phyloP scores from a whole-genome alignment of 2,113 vertebrate species.

The Ptilonorhynchus violaceus region DNA sequence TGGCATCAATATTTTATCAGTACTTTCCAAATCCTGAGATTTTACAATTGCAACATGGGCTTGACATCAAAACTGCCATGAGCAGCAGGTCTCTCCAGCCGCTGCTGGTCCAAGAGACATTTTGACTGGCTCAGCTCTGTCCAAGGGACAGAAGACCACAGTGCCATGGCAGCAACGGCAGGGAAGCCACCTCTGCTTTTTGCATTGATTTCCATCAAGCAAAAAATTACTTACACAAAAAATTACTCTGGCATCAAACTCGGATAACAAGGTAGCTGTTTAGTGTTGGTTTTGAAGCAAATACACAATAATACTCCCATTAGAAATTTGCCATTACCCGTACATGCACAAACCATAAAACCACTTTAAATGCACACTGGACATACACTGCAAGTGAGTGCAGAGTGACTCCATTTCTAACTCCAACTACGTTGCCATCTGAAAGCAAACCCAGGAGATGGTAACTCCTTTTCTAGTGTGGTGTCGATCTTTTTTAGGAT shows the following conservation, averaged over 20 bases:
- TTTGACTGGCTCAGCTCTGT: background rate
- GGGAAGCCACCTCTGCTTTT: background rate
- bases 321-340: background rate
- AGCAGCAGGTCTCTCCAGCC: background rate
- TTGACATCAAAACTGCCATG: background rate
- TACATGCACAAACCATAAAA: background rate
- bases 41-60: background rate
- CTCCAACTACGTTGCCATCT: rapidly evolving
- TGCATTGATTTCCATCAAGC: background rate
- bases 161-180: background rate
- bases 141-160: background rate
- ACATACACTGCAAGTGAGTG: background rate
- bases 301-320: rapidly evolving
- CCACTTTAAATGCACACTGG: background rate
- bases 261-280: background rate
- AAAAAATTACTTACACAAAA: background rate
- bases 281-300: background rate
- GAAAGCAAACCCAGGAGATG: background rate
- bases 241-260: background rate
- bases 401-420: background rate
- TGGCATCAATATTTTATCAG: background rate
- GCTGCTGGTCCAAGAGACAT: background rate
- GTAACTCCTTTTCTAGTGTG: background rate
- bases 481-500: background rate
- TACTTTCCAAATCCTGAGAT: background rate